These are phyloP conservation scores for Odiellus spinosus DNA, from an alignment of 2,888 invertebrate species.

Conservation along the genomic window DNA sequence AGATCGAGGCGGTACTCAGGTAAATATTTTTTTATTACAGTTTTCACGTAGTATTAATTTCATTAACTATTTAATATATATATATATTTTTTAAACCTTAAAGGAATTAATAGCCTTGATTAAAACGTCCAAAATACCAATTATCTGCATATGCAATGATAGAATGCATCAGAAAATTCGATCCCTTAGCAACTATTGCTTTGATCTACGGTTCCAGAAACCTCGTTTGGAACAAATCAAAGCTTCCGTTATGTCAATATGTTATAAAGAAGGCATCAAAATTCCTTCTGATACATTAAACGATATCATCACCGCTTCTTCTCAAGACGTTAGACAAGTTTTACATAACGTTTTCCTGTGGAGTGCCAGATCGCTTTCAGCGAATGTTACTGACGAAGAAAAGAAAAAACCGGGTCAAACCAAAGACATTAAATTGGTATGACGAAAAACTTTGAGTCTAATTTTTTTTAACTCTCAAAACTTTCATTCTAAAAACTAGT, in stretches of 20 bases:
- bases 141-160: slow-evolving; percentile 98
- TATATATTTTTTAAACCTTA: not conserved
- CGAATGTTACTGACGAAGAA: slow-evolving; percentile 38
- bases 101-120: slow-evolving; percentile 80
- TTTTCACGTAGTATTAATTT: not conserved
- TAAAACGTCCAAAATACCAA: slow-evolving; percentile 67
- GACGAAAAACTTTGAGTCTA: slow-evolving; percentile 19
- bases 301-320: slow-evolving; percentile 68
- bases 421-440: slow-evolving; percentile 70
- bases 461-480: slow-evolving; percentile 10
- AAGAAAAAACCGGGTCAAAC: slow-evolving; percentile 34
- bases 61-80: not conserved
- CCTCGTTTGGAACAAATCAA: slow-evolving; percentile 82
- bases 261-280: slow-evolving; percentile 44
- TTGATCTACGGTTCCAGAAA: slow-evolving; percentile 65
- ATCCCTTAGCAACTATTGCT: slow-evolving; percentile 81
- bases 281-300: slow-evolving; percentile 49
- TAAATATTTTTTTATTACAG: slow-evolving; percentile 9
- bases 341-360: slow-evolving; percentile 49
- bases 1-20: slow-evolving; percentile 81
- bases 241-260: slow-evolving; percentile 79
- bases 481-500: slow-evolving; percentile 1
- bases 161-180: slow-evolving; percentile 76
- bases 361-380: slow-evolving; percentile 44
- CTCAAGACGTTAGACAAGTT: slow-evolving; percentile 77